These are phyloP conservation scores for Meandrina meandrites DNA, from an alignment of 92 coral and sea anemone species.

Conservation along the genomic window DNA sequence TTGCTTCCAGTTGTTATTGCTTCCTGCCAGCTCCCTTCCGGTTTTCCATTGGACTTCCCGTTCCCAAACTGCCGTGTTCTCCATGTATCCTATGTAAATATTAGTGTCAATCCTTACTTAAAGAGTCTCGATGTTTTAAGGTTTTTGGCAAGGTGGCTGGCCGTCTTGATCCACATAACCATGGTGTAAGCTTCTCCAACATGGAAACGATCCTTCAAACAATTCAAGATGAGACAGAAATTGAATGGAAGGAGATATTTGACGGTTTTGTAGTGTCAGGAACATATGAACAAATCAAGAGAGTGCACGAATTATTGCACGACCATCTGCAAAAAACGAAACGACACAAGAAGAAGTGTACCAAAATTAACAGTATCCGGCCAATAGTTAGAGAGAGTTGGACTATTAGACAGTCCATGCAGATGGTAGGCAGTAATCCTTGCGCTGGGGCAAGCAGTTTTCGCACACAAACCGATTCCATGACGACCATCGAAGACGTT, in stretches of 20 bases:
- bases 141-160: slow-evolving; percentile 53
- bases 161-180: slow-evolving; percentile 22
- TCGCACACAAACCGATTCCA: neutral
- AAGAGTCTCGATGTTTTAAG: slow-evolving; percentile 1
- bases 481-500: neutral
- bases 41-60: too few species aligned
- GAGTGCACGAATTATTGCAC: neutral
- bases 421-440: neutral
- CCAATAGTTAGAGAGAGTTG: neutral
- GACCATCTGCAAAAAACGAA: neutral
- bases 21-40: neutral
- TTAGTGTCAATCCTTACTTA: neutral
- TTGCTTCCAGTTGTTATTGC: neutral
- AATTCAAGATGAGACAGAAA: neutral
- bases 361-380: neutral
- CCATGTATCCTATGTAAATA: neutral
- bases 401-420: neutral
- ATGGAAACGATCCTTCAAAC: slow-evolving; percentile 25
- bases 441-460: neutral
- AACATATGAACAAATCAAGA: slow-evolving; percentile 28
- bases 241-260: slow-evolving; percentile 17
- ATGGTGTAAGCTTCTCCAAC: neutral
- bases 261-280: slow-evolving; percentile 54
- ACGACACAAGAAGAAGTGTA: neutral
- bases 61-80: neutral